Evolutionary conservation across 2,797 vertebrate species (phyloP).

Genomic region (Hyperoplus immaculatus): DNA sequence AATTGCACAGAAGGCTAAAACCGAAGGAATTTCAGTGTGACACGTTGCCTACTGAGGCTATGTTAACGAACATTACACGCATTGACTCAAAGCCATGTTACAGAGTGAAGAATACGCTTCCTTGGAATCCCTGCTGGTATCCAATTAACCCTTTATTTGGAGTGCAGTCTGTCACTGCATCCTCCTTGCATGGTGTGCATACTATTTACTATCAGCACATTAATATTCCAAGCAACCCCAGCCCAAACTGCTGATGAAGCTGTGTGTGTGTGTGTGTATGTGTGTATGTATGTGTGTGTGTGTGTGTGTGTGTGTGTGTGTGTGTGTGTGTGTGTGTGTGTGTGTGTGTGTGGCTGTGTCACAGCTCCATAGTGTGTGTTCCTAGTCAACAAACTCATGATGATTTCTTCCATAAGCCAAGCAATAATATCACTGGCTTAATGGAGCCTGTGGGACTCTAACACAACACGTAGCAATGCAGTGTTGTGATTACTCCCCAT

Average conservation of each 20-base stretch:
- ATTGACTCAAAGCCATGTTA: slow-evolving; percentile 21
- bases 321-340: slow-evolving; percentile 8
- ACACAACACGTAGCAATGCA: slow-evolving; percentile 43
- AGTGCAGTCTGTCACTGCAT: slow-evolving; percentile 19
- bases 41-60: slow-evolving; percentile 10
- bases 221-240: slow-evolving; percentile 36
- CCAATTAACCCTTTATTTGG: slow-evolving; percentile 29
- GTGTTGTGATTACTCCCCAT: slow-evolving; percentile 65
- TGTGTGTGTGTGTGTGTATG: slow-evolving; percentile 15
- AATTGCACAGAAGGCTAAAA: slow-evolving; percentile 34
- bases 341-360: slow-evolving; percentile 26
- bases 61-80: slow-evolving; percentile 4
- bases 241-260: slow-evolving; percentile 62
- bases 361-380: slow-evolving; percentile 24
- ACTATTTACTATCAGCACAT: slow-evolving; percentile 14
- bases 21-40: slow-evolving; percentile 21
- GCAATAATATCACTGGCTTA: slow-evolving; percentile 55
- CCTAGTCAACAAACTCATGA: slow-evolving; percentile 32
- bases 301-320: slow-evolving; percentile 3
- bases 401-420: slow-evolving; percentile 29
- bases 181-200: neutral
- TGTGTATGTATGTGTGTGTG: slow-evolving; percentile 10
- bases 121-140: neutral
- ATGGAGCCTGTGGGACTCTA: slow-evolving; percentile 55
- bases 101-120: slow-evolving; percentile 4